Base-by-base conservation (phyloP, 2,888 invertebrate species). In the Lochmaea crataegi region DNA sequence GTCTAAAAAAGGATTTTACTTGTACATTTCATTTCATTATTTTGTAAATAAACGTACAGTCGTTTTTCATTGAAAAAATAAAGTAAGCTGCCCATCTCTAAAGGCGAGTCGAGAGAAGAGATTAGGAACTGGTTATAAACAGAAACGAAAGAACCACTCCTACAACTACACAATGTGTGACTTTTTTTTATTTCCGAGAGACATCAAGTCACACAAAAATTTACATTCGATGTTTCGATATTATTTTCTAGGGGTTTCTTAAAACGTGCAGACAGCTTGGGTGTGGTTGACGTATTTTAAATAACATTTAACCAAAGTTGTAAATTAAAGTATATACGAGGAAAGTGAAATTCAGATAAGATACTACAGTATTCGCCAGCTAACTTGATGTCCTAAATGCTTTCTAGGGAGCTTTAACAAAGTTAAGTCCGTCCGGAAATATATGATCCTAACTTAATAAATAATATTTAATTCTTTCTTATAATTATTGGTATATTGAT, bases 41-140 rank as follows among this genome's bases (percentile, higher is more conserved):
- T 32, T 32, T 32, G 32, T 32, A 32, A 32, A n/a, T n/a, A n/a
- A 32, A 32, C 32, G 32, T 7, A 0, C 32, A 32, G 32, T 7
- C 7, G 6, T 32, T 32, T 56, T 56, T 22, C 18, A 18, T 18
- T 4, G 12, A 56, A 16, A 56, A 22, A 12, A 58, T 22, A 58
- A 58, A 58, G n/a, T 7, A 32, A 22, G 32, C 1, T 26, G 2
- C 60, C 60, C 60, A 63, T 63, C 61, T 63, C 61, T 60, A 63
- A 3, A 38, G n/a, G 12, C 41, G 42, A 63, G 61, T 16, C 61
- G 38, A 61, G 58, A 58, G 64, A 77, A 76, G 80, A 84, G 84
- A 84, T 85, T 85, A 85, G 84, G 83, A 85, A 85, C 84, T 83
- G 84, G 85, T 84, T 85, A 83, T 83, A 83, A 81, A 68, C 78